phyloP scores from a whole-genome alignment of 2,797 vertebrate species.

The Pangasius macronema region DNA sequence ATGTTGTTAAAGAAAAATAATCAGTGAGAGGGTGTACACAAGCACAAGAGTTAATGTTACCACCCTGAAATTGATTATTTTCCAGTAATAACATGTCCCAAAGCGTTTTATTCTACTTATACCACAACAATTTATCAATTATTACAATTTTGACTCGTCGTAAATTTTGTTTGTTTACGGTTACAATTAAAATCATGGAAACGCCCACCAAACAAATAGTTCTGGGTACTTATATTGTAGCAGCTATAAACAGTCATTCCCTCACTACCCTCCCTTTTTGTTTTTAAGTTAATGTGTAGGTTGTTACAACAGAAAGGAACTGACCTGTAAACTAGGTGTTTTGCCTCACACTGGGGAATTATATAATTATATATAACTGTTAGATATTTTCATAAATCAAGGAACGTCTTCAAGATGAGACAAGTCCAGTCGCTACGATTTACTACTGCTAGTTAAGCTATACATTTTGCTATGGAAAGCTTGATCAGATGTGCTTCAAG shows the following conservation, averaged over 20 bases:
- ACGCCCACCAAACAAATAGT: background rate
- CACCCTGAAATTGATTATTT: background rate
- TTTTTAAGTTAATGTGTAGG: background rate
- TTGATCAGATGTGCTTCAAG: slow-evolving; percentile 60
- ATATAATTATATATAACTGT: background rate
- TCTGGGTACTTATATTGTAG: background rate
- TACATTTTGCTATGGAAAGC: slow-evolving; percentile 29
- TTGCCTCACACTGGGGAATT: background rate
- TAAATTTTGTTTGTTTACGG: background rate
- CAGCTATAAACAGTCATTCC: background rate
- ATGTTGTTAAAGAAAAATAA: background rate
- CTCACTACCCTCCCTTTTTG: background rate
- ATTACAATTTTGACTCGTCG: background rate
- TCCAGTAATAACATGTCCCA: background rate
- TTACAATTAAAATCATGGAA: background rate
- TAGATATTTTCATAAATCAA: background rate
- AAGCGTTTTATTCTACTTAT: background rate
- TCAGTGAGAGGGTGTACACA: background rate
- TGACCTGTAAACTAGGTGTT: background rate
- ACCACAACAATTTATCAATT: background rate
- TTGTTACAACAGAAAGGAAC: background rate
- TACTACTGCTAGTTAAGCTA: background rate
- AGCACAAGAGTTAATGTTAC: background rate
- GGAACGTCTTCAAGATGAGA: slow-evolving; percentile 5
- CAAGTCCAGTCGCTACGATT: slow-evolving; percentile 28